Evolutionary conservation across 1,140 invertebrate genomes (phyloP), one percentile per base, ranked within the genome.

Genomic region (Carposina sasakii): DNA sequence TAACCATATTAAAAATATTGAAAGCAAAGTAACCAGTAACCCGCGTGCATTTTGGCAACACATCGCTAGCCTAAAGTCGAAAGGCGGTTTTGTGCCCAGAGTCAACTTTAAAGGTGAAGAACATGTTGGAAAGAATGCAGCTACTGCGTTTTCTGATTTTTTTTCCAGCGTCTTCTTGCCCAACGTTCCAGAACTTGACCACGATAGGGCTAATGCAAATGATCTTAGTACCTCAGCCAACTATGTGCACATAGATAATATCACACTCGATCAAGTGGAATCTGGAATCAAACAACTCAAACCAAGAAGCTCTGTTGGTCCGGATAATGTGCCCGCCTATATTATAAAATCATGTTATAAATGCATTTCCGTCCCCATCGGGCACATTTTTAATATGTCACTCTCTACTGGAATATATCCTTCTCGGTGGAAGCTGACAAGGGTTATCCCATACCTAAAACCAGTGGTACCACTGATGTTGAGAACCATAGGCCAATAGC

Each of bases 361-460:
- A 8, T n/a, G 21, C 8, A 19, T 45, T n/a, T 22, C 9, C 4
- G 9, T 2, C 6, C 42, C 42, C 10, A 2, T 45, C 1, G 16
- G 1, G 1, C 17, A 17, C 20, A 31, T 45, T 21, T 31, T 45
- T 3, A 45, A 45, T 16, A 13, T 45, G 6, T 15, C 42, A 2
- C 30, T 45, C 1, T n/a, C 9, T 2, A 31, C 24, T 2, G 42
- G 26, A 4, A 10, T 3, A 6, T 45, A 45, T 19, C 42, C 42
- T 1, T 12, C 5, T 2, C 15, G 9, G n/a, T 34, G 30, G 43
- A 46, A 46, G 43, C 9, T 34, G 2, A 21, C 28, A 2, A 1
- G 43, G n/a, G 43, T 46, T 1, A 46, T 17, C 43, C 43, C 3
- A 46, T 46, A 1, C 43, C 43, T 2, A 34, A 46, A 13, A 13